These are phyloP conservation scores for Bombus waltoni DNA, from an alignment of 1,140 invertebrate genomes.

Conservation along the genomic window DNA sequence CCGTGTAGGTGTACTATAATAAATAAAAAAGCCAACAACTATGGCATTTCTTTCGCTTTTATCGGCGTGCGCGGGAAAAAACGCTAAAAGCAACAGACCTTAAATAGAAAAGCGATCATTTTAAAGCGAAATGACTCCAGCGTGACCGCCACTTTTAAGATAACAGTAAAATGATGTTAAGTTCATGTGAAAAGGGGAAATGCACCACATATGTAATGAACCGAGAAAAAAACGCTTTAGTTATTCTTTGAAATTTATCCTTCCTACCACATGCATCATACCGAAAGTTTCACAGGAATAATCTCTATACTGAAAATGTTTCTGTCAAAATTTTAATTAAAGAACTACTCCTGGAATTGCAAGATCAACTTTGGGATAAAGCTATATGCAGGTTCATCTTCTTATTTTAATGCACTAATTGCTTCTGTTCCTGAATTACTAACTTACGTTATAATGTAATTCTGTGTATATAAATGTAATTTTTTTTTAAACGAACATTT, in stretches of 20 bases:
- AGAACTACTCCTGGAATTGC: background rate
- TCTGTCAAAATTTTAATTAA: constrained; percentile 13
- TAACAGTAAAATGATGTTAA: constrained; percentile 31
- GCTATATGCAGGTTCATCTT: background rate
- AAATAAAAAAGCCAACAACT: background rate
- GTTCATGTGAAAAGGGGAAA: constrained; percentile 27
- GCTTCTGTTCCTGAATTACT: too few relatives aligned
- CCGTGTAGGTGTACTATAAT: background rate
- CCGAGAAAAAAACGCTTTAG: constrained; percentile 32
- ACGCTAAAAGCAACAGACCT: background rate
- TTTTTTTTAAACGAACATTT: too few relatives aligned
- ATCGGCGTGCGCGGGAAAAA: background rate
- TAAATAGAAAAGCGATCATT: constrained; percentile 25
- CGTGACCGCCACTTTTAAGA: constrained; percentile 27
- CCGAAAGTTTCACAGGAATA: constrained; percentile 2
- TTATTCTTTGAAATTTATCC: constrained; percentile 42
- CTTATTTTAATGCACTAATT: background rate
- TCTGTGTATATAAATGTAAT: too few relatives aligned
- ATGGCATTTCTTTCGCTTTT: background rate
- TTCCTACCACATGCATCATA: background rate
- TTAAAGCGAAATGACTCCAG: background rate
- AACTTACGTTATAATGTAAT: too few relatives aligned
- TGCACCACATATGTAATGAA: constrained; percentile 45
- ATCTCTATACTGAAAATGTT: background rate
- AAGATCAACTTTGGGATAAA: background rate